Evolutionary conservation across 1,140 invertebrate genomes (phyloP).

Genomic region (Steinernema feltiae): DNA sequence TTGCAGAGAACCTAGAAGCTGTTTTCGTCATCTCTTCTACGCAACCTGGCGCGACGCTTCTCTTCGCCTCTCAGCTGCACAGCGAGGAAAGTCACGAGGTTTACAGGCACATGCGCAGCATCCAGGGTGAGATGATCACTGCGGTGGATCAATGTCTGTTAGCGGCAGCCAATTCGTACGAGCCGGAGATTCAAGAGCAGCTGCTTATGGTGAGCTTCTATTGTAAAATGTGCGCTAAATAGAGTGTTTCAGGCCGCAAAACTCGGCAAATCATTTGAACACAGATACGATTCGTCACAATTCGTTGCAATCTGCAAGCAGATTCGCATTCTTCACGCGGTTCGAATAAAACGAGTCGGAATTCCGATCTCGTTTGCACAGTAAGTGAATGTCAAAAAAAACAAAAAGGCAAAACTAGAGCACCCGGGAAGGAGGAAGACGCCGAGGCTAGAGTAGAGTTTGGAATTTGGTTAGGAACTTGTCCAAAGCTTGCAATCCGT

Average conservation of each 20-base stretch:
- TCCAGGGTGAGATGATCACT: background rate
- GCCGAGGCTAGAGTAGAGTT: too few species aligned
- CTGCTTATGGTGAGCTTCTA: slow-evolving; percentile 15
- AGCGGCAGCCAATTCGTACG: background rate
- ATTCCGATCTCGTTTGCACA: slow-evolving; percentile 83
- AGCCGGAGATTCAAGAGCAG: background rate
- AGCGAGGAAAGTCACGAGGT: background rate
- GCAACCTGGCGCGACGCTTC: slow-evolving; percentile 16
- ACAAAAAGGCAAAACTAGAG: too few species aligned
- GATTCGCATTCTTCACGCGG: slow-evolving; percentile 81
- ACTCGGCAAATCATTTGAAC: slow-evolving; percentile 86
- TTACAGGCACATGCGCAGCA: background rate
- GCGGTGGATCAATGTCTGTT: background rate
- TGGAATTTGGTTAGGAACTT: background rate
- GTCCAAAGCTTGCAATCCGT: slow-evolving; percentile 21
- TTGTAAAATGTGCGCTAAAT: background rate
- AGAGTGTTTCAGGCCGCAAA: slow-evolving; percentile 69
- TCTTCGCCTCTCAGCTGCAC: slow-evolving; percentile 11
- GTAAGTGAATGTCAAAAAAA: too few species aligned
- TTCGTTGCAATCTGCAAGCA: slow-evolving; percentile 82
- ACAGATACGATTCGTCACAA: slow-evolving; percentile 70
- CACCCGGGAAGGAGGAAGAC: too few species aligned
- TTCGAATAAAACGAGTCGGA: slow-evolving; percentile 76
- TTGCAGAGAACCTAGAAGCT: slow-evolving; percentile 21
- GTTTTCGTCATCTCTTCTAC: slow-evolving; percentile 19